Base-by-base conservation (phyloP, 1,140 invertebrate species). In the Drosophila equinoxialis region DNA sequence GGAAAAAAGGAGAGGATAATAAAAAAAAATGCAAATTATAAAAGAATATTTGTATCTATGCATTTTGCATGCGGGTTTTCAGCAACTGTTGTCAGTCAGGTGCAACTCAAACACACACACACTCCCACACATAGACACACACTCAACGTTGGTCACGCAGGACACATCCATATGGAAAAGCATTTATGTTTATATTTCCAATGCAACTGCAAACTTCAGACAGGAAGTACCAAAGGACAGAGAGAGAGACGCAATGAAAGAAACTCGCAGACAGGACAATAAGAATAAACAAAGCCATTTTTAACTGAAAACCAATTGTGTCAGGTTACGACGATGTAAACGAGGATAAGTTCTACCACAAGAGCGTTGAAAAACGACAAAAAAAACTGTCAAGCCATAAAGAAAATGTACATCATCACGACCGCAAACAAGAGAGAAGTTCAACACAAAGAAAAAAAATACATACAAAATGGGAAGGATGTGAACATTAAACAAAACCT, bases 11-110 rank as follows among this genome's bases (percentile, higher is more conserved):
- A 23, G 7, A 8, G 33, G 41, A 59, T 51, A 51, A 23, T 20
- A 51, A 23, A 51, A 20, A 64, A 67, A 57, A 8, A 26, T 8
- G 51, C n/a, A 60, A 68, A 68, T 63, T 39, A 20, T 74, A 71
- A 82, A 74, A 67, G 63, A 70, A 58, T 74, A 67, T 74, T 74
- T 71, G 70, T 62, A 70, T 78, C 60, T 63, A 76, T 87, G 76
- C 68, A 86, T 76, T 79, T 81, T 85, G 68, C 63, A 85, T 85
- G 71, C 59, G 82, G 73, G 82, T 39, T 79, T 87, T 79, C 79
- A 63, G 79, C 68, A 79, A 79, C 82, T 78, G 74, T 73, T 85
- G 68, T 81, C 71, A 61, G 60, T 77, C 78, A 86, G 79, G 66
- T 77, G 74, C 73, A 63, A 66, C 33, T 58, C 30, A 17, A 17